Percentiles rank a stretch among this genome's conserved stretches.
Conservation (phyloP, 2,113 vertebrate genomes). For the Raja brachyura region DNA sequence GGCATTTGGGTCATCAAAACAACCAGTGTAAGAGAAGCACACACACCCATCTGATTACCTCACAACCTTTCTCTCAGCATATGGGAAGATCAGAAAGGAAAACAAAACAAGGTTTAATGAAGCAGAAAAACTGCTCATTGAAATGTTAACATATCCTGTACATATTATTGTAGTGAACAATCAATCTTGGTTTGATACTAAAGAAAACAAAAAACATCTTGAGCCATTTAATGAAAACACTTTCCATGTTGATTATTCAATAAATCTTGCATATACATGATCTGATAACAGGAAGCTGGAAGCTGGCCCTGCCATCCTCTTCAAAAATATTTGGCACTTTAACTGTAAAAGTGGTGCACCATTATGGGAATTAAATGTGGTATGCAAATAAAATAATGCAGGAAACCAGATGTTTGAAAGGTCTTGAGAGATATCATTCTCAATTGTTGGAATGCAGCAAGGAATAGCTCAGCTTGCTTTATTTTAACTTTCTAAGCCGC, state of each 20-base stretch:
- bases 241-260: not conserved
- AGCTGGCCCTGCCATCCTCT: not conserved
- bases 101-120: not conserved
- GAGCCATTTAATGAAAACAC: not conserved
- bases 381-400: not conserved
- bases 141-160: not conserved
- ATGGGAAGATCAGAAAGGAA: not conserved
- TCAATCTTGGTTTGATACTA: not conserved
- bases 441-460: not conserved
- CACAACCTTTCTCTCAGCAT: not conserved
- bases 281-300: not conserved
- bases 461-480: not conserved
- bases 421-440: not conserved
- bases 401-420: slow-evolving; percentile 1
- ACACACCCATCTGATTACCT: not conserved
- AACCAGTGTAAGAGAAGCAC: not conserved
- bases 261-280: not conserved
- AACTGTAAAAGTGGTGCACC: not conserved
- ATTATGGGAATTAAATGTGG: not conserved
- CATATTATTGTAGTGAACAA: not conserved
- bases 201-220: not conserved
- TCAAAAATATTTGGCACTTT: not conserved
- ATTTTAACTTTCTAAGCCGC: not conserved
- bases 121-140: not conserved
- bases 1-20: not conserved